A percentile compares a stretch with the other conserved stretches of the same genome.
Evolutionary conservation across 2,888 invertebrate genomes (phyloP).

Genomic region (Argynnis bischoffii): DNA sequence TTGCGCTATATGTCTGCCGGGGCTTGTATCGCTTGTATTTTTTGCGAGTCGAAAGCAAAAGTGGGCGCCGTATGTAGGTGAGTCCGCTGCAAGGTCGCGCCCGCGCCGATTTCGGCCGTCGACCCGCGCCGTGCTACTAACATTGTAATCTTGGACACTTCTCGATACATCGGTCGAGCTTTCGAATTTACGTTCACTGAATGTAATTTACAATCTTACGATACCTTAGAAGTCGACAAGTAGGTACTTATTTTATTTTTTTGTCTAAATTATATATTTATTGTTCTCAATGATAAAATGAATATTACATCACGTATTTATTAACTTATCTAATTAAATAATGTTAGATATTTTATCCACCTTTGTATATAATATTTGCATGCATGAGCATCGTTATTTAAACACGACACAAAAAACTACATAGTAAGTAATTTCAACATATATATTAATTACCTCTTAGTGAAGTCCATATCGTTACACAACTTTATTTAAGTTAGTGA

Average conservation of each 20-base stretch:
- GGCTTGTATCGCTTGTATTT: conserved; percentile 50
- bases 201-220: conserved; percentile 4
- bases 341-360: too few relatives aligned
- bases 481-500: too few relatives aligned
- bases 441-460: too few relatives aligned
- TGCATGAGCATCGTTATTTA: too few relatives aligned
- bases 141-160: conserved; percentile 42
- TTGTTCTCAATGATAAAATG: neutral
- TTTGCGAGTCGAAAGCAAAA: conserved; percentile 81
- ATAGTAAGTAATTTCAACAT: too few relatives aligned
- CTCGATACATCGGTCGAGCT: conserved; percentile 25
- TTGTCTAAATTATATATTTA: neutral
- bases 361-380: too few relatives aligned
- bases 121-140: conserved; percentile 55
- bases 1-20: conserved; percentile 21
- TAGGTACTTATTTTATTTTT: neutral
- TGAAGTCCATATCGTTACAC: too few relatives aligned
- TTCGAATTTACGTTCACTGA: conserved; percentile 33
- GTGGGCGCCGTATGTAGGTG: conserved; percentile 79
- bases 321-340: too few relatives aligned
- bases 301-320: too few relatives aligned
- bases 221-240: neutral
- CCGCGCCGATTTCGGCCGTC: conserved; percentile 79
- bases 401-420: too few relatives aligned
- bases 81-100: conserved; percentile 79